Conservation (phyloP, 2,888 invertebrate genomes). For the Leptinotarsa haldemani region DNA sequence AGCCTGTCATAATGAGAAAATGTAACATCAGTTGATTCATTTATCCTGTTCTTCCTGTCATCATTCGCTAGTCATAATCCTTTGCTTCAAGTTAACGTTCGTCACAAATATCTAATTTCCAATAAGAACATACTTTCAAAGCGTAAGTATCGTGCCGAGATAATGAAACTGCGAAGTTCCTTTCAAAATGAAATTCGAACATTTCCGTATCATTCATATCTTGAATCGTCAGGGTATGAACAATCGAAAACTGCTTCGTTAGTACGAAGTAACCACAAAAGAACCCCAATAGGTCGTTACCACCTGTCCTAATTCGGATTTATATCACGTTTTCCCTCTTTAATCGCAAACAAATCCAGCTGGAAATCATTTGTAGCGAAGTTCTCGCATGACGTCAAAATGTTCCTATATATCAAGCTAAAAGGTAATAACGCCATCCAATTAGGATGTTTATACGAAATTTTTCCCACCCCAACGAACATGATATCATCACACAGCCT, state of each 20-base stretch:
- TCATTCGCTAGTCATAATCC: no score
- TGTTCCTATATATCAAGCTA: constrained; percentile 40
- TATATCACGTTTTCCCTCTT: not conserved
- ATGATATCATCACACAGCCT: constrained; percentile 35
- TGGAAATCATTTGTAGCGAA: constrained; percentile 15
- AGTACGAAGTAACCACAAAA: not conserved
- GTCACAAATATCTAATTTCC: no score
- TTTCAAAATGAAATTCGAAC: no score
- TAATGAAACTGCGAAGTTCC: not conserved
- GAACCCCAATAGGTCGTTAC: not conserved
- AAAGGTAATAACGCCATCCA: constrained; percentile 45
- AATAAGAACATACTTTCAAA: no score
- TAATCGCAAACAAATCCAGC: constrained; percentile 2
- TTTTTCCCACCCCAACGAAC: constrained; percentile 35
- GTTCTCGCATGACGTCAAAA: constrained; percentile 23
- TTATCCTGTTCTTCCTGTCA: no score
- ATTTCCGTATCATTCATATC: no score
- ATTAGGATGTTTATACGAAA: constrained; percentile 43
- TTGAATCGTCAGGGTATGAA: no score
- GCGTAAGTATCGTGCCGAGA: no score
- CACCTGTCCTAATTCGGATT: not conserved
- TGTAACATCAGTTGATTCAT: no score
- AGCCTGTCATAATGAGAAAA: no score
- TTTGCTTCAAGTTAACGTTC: no score
- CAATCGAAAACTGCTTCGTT: not conserved